Evolutionary conservation across 2,113 vertebrate species (phyloP).

Genomic region (Pseudopipra pipra): DNA sequence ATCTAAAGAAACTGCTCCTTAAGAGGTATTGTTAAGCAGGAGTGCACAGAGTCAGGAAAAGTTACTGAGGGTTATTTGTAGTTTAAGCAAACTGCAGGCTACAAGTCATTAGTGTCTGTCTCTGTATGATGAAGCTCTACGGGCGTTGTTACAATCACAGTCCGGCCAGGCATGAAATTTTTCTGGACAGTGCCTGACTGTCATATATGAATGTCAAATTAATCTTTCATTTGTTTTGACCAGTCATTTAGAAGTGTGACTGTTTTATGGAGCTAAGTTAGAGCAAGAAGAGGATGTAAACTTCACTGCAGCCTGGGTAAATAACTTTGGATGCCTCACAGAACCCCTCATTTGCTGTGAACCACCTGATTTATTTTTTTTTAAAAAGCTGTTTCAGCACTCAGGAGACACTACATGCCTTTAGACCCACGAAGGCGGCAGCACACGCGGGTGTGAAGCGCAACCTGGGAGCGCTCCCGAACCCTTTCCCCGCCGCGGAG

Average conservation of each 20-base stretch:
- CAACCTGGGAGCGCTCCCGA: fast-evolving
- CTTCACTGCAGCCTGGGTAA: background rate
- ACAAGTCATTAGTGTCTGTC: background rate
- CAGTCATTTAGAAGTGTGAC: background rate
- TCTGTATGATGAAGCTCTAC: background rate
- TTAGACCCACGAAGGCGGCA: background rate
- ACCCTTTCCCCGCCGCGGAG: background rate
- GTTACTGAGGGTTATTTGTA: background rate
- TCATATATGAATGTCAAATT: background rate
- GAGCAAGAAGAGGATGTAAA: background rate
- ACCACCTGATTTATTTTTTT: background rate
- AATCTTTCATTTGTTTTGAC: background rate
- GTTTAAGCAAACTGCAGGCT: background rate
- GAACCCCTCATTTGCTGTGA: background rate
- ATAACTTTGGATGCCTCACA: background rate
- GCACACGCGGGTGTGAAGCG: background rate
- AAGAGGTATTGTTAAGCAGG: background rate
- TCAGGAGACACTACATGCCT: background rate
- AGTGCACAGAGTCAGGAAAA: background rate
- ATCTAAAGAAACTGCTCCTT: background rate
- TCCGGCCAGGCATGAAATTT: background rate
- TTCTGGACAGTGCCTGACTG: background rate
- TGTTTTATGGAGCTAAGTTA: background rate
- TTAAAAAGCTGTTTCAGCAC: background rate
- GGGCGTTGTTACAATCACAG: background rate